A percentile compares a stretch with the other conserved stretches of the same genome.
These are phyloP conservation scores for Oenanthe oenanthe DNA, from an alignment of 2,113 vertebrate genomes.

Conservation along the genomic window DNA sequence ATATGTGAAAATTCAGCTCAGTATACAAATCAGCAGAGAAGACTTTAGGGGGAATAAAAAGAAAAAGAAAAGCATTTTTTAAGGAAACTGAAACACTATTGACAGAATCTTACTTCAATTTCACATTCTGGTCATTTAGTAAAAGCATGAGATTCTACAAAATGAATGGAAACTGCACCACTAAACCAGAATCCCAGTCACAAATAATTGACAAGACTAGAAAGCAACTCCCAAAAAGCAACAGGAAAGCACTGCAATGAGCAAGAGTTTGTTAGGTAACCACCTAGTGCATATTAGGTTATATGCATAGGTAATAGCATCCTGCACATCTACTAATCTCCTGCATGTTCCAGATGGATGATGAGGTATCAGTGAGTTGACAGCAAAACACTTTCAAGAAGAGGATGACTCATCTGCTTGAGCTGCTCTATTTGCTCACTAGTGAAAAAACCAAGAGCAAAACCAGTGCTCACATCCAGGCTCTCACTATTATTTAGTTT, in stretches of 20 bases:
- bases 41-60: neutral
- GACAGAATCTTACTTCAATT: neutral
- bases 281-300: neutral
- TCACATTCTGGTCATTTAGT: neutral
- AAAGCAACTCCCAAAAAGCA: neutral
- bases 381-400: neutral
- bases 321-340: neutral
- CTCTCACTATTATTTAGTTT: neutral
- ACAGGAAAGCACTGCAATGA: neutral
- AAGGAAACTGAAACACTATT: neutral
- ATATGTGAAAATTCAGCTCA: neutral
- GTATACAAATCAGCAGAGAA: neutral
- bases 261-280: neutral
- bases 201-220: neutral
- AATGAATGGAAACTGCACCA: neutral
- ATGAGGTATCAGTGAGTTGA: neutral
- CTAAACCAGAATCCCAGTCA: neutral
- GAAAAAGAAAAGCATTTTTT: neutral
- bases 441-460: neutral
- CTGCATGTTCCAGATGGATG: neutral
- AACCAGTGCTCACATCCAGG: fast-evolving
- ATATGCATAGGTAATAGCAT: neutral
- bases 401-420: neutral
- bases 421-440: neutral
- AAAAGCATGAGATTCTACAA: neutral